Evolutionary conservation across 2,888 invertebrate species (phyloP).

Genomic region (Chymomyza amoena): DNA sequence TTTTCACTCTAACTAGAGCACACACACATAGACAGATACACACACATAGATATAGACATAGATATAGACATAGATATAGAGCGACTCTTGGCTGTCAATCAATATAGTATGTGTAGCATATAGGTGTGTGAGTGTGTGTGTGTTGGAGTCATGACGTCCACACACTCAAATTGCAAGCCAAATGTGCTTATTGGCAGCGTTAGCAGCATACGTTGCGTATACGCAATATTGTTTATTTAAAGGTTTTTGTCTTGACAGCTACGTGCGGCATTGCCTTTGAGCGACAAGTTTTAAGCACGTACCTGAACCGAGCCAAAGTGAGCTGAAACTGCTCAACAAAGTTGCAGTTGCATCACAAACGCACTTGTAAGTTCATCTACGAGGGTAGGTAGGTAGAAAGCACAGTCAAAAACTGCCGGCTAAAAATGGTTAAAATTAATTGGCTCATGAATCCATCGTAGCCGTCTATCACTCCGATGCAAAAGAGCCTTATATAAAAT

Average conservation of each 20-base stretch:
- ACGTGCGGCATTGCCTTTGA: conserved; percentile 6
- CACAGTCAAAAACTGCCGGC: too few species aligned
- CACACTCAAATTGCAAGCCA: neutral
- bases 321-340: neutral
- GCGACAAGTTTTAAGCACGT: conserved; percentile 61
- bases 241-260: conserved; percentile 45
- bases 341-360: neutral
- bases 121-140: neutral
- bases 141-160: neutral
- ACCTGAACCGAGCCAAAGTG: conserved; percentile 9
- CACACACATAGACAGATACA: neutral
- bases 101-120: conserved; percentile 8
- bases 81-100: conserved; percentile 30
- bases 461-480: too few species aligned
- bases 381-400: too few species aligned
- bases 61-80: neutral
- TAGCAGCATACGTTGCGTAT: conserved; percentile 47
- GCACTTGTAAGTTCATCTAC: too few species aligned
- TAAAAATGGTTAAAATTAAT: too few species aligned
- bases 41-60: neutral
- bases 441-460: too few species aligned
- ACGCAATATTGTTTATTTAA: conserved; percentile 57
- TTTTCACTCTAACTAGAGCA: conserved; percentile 26
- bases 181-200: neutral
- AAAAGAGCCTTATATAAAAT: too few species aligned